Evolutionary conservation across 2,888 invertebrate species (phyloP).

Genomic region (Drosophila paracracens): DNA sequence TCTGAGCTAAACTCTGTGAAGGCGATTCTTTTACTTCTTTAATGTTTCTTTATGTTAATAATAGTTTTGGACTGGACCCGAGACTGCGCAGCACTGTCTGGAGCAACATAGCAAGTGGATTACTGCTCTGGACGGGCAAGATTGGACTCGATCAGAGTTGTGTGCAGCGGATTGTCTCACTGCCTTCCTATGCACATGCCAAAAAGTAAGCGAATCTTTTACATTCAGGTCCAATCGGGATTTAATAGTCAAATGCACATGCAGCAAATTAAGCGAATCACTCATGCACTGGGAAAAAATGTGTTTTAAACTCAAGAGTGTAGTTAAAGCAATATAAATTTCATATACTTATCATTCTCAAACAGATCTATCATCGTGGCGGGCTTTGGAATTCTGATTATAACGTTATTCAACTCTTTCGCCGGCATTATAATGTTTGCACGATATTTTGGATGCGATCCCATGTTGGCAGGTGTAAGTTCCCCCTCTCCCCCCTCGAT

Average conservation of each 20-base stretch:
- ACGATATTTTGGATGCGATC: slow-evolving; percentile 87
- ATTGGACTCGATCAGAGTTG: slow-evolving; percentile 90
- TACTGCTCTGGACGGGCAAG: slow-evolving; percentile 88
- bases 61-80: slow-evolving; percentile 87
- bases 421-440: slow-evolving; percentile 87
- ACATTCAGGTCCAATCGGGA: not conserved
- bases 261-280: not conserved
- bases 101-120: slow-evolving; percentile 87
- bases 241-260: not conserved
- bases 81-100: slow-evolving; percentile 88
- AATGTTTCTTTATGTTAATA: slow-evolving; percentile 66
- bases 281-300: too few relatives aligned
- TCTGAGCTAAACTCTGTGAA: not conserved
- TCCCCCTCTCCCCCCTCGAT: rapidly evolving
- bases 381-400: slow-evolving; percentile 86
- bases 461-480: slow-evolving; percentile 86
- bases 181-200: slow-evolving; percentile 87
- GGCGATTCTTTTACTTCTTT: not conserved
- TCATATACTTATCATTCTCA: not conserved
- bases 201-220: slow-evolving; percentile 84
- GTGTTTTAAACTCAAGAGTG: not conserved
- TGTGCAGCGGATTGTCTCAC: slow-evolving; percentile 89
- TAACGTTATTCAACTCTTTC: slow-evolving; percentile 87
- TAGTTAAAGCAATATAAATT: not conserved
- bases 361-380: slow-evolving; percentile 86